Conservation (phyloP, 2,113 vertebrate genomes). For the Apteryx mantelli region DNA sequence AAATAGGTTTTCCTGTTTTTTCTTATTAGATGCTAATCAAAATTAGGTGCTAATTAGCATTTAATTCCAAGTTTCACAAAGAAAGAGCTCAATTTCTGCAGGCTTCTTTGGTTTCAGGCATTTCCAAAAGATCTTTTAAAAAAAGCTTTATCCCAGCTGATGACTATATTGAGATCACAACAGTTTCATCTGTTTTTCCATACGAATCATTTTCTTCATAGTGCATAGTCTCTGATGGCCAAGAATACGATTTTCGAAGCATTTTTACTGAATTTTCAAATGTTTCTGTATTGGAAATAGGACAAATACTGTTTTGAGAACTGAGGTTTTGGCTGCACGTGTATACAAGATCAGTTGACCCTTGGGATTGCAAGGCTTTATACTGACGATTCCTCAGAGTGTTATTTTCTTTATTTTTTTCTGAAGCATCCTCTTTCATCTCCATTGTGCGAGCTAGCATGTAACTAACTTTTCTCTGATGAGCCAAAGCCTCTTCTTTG, state of each 20-base stretch:
- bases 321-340: not conserved
- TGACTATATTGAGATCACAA: not conserved
- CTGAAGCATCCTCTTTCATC: conserved; percentile 71
- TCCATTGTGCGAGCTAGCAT: conserved; percentile 88
- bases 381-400: accelerated
- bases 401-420: not conserved
- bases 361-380: not conserved
- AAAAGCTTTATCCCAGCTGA: accelerated
- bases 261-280: not conserved
- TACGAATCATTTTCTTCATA: not conserved
- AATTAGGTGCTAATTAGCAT: not conserved
- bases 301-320: not conserved
- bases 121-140: not conserved
- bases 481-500: conserved; percentile 92
- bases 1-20: not conserved
- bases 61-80: not conserved
- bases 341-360: accelerated
- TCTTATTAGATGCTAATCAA: not conserved
- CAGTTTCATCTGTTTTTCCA: not conserved
- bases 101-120: not conserved
- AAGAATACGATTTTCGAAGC: conserved; percentile 55
- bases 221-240: not conserved
- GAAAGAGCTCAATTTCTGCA: not conserved
- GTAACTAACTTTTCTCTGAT: conserved; percentile 94
- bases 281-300: not conserved